Evolutionary conservation across 2,888 invertebrate genomes (phyloP), one percentile per base, ranked within the genome.

Genomic region (Pseudolycoriella hygida): DNA sequence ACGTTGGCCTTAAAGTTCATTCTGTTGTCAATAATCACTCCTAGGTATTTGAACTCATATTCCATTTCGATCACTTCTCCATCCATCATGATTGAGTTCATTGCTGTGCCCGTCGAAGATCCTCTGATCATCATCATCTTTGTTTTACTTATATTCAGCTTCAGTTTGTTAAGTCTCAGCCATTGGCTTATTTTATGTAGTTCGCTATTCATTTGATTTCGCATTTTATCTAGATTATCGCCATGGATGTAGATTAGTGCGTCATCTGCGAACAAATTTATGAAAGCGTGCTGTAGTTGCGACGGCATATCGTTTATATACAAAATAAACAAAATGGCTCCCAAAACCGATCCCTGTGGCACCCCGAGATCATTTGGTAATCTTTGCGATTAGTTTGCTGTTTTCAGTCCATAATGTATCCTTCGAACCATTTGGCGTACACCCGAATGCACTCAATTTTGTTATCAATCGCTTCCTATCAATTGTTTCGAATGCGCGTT

Each of bases 401-500:
- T 6, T 8, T 25, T 6, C 25, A 8, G 25, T 25, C 25, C 25
- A 6, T 25, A 4, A 25, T 4, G 25, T 25, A 25, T 6, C 25
- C 8, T 25, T 25, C 25, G 8, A 25, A 25, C 25, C 25, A 25
- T 25, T 25, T 25, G 25, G 25, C 4, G n/a, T 4, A 37, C 3
- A 14, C 3, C 37, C 37, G 11, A 14, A 37, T 12, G n/a, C 15
- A 14, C 3, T 12, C 15, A 37, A 37, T 37, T 37, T 37, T 4
- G n/a, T 14, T 8, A 37, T 5, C 37, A 37, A 37, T 37, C 37
- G 3, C 3, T 37, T 15, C 15, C 37, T 37, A 12, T 37, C 37
- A 37, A 37, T 37, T 6, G 37, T 37, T 37, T 37, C 37, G 37
- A 37, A 37, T 12, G 37, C 37, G n/a, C 37, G 37, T 37, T 37